A percentile compares a stretch with the other conserved stretches of the same genome.
These are phyloP conservation scores for Maccullochella peelii DNA, from an alignment of 2,113 vertebrate genomes.

Conservation along the genomic window DNA sequence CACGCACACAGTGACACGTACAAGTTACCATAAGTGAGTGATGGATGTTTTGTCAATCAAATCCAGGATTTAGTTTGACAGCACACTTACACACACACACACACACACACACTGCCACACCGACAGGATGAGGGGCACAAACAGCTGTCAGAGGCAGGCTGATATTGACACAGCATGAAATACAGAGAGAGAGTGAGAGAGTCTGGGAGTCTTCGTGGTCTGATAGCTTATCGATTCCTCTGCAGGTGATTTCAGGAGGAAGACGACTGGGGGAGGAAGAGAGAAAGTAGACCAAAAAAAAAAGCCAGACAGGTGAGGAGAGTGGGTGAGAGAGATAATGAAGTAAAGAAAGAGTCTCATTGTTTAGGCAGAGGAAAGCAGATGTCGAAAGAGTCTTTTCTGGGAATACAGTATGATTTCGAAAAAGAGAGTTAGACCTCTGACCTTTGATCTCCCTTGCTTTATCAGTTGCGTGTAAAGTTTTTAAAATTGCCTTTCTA, in stretches of 20 bases:
- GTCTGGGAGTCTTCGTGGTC: constrained; percentile 45
- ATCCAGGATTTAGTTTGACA: constrained; percentile 50
- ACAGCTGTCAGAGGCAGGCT: constrained; percentile 7
- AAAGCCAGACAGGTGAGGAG: constrained; percentile 35
- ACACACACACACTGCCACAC: constrained; percentile 26
- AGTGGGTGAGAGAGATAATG: background rate
- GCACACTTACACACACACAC: constrained; percentile 22
- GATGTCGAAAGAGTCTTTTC: background rate
- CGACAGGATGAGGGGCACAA: constrained; percentile 26
- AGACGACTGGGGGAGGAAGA: background rate
- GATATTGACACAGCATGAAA: constrained; percentile 42
- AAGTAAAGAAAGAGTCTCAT: background rate
- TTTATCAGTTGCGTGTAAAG: background rate
- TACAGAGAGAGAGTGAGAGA: background rate
- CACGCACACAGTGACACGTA: constrained; percentile 2
- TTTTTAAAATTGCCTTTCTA: background rate
- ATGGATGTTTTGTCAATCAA: constrained; percentile 62
- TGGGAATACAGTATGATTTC: background rate
- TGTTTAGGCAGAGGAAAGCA: background rate
- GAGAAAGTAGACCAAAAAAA: constrained; percentile 3
- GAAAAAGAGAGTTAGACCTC: background rate
- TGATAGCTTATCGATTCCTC: constrained; percentile 70
- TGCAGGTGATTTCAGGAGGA: constrained; percentile 64
- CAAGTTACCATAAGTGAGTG: constrained; percentile 28
- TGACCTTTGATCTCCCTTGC: constrained; percentile 11